Conservation (phyloP, 2,113 vertebrate species). For the Cololabis saira region DNA sequence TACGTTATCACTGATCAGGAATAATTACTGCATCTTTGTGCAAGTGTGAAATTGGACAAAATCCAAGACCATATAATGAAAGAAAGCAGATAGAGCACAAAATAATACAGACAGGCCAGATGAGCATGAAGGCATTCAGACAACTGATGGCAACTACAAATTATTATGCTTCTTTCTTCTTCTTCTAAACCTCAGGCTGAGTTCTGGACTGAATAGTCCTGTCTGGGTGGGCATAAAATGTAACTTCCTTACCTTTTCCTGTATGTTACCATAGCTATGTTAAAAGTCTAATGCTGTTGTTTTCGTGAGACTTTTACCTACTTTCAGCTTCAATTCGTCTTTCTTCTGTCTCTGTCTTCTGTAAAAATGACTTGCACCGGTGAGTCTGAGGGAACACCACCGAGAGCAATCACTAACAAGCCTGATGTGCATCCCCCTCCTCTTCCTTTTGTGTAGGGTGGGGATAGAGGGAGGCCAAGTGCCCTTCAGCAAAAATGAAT, state of each 20-base stretch:
- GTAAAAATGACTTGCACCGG: slow-evolving; percentile 73
- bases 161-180: slow-evolving; percentile 22
- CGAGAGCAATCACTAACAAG: slow-evolving; percentile 82
- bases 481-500: slow-evolving; percentile 87
- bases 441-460: slow-evolving; percentile 56
- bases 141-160: slow-evolving; percentile 45
- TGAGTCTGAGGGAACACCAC: slow-evolving; percentile 73
- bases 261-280: slow-evolving; percentile 10
- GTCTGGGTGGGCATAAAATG: slow-evolving; percentile 23
- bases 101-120: slow-evolving; percentile 53
- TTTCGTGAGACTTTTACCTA: slow-evolving; percentile 33
- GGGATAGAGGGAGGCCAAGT: slow-evolving; percentile 69
- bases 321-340: slow-evolving; percentile 31
- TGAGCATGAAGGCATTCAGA: slow-evolving; percentile 50
- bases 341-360: slow-evolving; percentile 50
- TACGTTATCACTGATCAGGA: slow-evolving; percentile 75
- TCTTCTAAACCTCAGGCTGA: slow-evolving; percentile 31
- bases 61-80: slow-evolving; percentile 75
- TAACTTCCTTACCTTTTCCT: slow-evolving; percentile 34
- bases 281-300: slow-evolving; percentile 28
- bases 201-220: slow-evolving; percentile 42
- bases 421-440: slow-evolving; percentile 64
- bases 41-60: slow-evolving; percentile 80
- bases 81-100: slow-evolving; percentile 64
- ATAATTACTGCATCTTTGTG: slow-evolving; percentile 76